phyloP scores from a whole-genome alignment of 2,797 vertebrate genomes.

The Chiropotes sagulatus region DNA sequence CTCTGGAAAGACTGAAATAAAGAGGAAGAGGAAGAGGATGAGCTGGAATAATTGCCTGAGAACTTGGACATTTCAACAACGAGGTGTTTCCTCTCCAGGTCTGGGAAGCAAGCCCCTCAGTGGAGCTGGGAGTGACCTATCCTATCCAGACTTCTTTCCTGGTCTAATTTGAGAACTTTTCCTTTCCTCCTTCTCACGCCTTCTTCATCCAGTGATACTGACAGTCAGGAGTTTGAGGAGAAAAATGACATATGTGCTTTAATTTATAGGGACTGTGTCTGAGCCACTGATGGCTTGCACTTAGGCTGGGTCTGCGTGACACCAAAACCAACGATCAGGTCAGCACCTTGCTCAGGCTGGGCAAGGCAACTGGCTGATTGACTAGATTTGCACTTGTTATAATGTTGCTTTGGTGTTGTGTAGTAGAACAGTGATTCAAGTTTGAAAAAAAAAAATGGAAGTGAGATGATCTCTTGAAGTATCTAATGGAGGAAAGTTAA shows the following conservation, averaged over 20 bases:
- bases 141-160: not conserved
- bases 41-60: not conserved
- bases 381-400: not conserved
- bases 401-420: not conserved
- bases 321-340: not conserved
- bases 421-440: not conserved
- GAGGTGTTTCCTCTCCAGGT: not conserved
- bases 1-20: not conserved
- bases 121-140: not conserved
- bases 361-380: not conserved
- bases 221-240: not conserved
- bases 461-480: not conserved
- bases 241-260: not conserved
- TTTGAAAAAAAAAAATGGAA: not conserved
- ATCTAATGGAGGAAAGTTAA: not conserved
- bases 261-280: not conserved
- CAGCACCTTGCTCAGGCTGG: not conserved
- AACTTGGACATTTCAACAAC: not conserved
- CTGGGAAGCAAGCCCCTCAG: not conserved
- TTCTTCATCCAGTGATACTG: not conserved
- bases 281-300: not conserved
- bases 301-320: not conserved
- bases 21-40: not conserved
- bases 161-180: not conserved
- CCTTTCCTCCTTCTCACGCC: not conserved